phyloP scores from a whole-genome alignment of 1,140 invertebrate species.

The Bombus sylvicola region DNA sequence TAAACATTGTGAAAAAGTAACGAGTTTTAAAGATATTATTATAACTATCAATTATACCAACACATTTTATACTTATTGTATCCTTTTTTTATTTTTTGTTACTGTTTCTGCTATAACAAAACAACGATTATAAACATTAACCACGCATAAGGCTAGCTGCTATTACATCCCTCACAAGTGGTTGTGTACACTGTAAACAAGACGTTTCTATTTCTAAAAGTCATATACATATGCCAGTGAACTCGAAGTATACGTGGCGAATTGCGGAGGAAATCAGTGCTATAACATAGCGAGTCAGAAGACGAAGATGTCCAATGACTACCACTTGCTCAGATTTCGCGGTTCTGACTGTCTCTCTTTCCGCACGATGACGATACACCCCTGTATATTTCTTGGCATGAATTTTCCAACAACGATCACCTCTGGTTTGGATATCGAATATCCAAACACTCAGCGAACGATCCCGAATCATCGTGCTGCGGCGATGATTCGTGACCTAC shows the following conservation, averaged over 20 bases:
- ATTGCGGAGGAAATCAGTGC: neutral
- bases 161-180: neutral
- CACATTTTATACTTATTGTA: no score
- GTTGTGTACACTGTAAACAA: conserved; percentile 38
- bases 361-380: conserved; percentile 3
- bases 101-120: no score
- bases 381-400: conserved; percentile 56
- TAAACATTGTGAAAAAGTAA: no score
- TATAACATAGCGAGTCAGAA: neutral
- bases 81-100: no score
- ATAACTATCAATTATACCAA: no score
- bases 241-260: conserved; percentile 10
- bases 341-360: neutral
- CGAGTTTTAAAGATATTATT: no score
- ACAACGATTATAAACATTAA: neutral
- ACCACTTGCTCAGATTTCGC: neutral
- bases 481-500: conserved; percentile 43
- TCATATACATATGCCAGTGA: conserved; percentile 37
- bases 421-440: conserved; percentile 16
- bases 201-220: conserved; percentile 18
- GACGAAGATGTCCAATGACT: neutral
- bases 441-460: conserved; percentile 45
- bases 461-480: conserved; percentile 18
- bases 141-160: no score
- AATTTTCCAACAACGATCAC: conserved; percentile 42